A percentile compares a stretch with the other conserved stretches of the same genome.
phyloP scores from a whole-genome alignment of 2,888 invertebrate genomes.

The Nebria brevicollis region DNA sequence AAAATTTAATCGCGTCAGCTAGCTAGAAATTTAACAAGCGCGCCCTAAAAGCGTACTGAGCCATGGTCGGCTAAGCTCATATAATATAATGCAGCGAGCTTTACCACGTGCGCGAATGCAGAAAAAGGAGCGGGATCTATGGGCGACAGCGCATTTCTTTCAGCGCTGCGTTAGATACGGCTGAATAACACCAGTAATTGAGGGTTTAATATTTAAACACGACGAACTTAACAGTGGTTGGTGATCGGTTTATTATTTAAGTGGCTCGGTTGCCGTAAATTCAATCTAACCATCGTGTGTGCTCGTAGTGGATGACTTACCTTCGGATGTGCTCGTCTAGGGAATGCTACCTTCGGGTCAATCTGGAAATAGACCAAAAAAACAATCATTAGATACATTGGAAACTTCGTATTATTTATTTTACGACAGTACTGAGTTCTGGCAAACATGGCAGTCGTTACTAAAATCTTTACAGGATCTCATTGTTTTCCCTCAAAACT shows the following conservation, averaged over 20 bases:
- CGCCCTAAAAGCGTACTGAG: background rate
- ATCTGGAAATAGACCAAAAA: constrained; percentile 79
- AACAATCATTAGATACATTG: background rate
- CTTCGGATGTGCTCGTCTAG: constrained; percentile 98
- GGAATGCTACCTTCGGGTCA: constrained; percentile 99
- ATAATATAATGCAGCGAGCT: background rate
- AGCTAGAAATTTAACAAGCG: background rate
- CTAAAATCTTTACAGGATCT: too few relatives aligned
- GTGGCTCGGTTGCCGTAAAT: background rate
- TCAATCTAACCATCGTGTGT: constrained; percentile 16
- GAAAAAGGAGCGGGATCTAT: background rate
- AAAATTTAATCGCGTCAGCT: too few relatives aligned
- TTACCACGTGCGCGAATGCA: background rate
- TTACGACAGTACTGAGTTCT: too few relatives aligned
- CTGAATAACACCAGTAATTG: constrained; percentile 63
- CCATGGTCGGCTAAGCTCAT: background rate
- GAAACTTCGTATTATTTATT: background rate
- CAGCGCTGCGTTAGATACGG: constrained; percentile 43
- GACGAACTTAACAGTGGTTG: constrained; percentile 52
- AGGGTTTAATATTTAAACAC: constrained; percentile 64
- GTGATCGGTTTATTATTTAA: constrained; percentile 29
- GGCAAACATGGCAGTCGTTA: too few relatives aligned
- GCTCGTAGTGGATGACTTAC: constrained; percentile 69
- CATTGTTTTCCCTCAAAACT: too few relatives aligned
- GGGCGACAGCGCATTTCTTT: background rate